Evolutionary conservation across 1,140 invertebrate genomes (phyloP).

Genomic region (Xylocopa sonorina): DNA sequence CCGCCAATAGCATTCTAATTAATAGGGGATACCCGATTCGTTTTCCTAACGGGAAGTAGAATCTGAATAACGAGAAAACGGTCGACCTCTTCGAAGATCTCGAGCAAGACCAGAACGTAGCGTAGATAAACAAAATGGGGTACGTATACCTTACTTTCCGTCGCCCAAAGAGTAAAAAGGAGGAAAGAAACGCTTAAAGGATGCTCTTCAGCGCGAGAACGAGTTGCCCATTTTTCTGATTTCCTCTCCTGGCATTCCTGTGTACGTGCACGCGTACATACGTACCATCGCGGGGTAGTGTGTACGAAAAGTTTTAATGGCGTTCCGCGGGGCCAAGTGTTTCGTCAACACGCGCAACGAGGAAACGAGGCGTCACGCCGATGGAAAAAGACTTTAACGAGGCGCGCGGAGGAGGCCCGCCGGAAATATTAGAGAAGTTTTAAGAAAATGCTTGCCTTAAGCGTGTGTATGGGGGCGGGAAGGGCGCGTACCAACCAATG

Average conservation of each 20-base stretch:
- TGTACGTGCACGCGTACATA: neutral
- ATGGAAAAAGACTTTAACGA: conserved; percentile 56
- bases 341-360: conserved; percentile 54
- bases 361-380: conserved; percentile 21
- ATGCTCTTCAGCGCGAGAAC: conserved; percentile 13
- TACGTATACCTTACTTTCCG: neutral
- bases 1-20: no score
- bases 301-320: conserved; percentile 56
- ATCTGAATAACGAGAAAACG: no score
- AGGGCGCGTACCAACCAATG: neutral
- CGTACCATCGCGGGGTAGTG: neutral
- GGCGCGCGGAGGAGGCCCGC: conserved; percentile 22
- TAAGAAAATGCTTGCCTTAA: conserved; percentile 55
- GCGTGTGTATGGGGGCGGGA: neutral
- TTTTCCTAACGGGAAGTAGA: no score
- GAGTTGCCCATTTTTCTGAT: conserved; percentile 22
- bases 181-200: conserved; percentile 24
- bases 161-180: neutral
- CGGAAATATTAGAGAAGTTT: conserved; percentile 58
- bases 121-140: neutral
- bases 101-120: no score
- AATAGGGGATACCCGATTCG: no score
- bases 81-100: no score
- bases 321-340: conserved; percentile 47
- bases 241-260: conserved; percentile 1